Conservation (phyloP, 92 coral and sea anemone genomes). For the Porites rus region DNA sequence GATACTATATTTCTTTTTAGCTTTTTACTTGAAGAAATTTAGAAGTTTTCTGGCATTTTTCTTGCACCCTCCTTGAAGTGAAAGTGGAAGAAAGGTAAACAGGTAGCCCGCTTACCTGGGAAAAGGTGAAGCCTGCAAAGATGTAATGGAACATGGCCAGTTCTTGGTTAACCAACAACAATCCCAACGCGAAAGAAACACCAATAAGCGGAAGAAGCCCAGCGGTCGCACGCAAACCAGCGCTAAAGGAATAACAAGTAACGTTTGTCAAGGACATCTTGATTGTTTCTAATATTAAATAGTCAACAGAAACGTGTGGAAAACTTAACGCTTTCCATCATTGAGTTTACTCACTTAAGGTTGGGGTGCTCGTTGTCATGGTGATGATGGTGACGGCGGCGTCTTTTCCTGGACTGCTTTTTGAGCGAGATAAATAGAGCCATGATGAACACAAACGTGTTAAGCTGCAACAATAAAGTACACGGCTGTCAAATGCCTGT, state of each 20-base stretch:
- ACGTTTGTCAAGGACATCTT: neutral
- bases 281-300: neutral
- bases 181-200: constrained; percentile 86
- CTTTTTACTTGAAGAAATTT: neutral
- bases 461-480: constrained; percentile 69
- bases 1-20: too few relatives aligned
- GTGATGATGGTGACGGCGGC: constrained; percentile 82
- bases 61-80: too few relatives aligned
- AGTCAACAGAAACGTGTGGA: neutral
- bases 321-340: neutral
- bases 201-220: constrained; percentile 88
- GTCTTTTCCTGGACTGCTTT: constrained; percentile 76
- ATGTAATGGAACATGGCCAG: constrained; percentile 88
- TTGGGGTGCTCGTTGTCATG: constrained; percentile 66
- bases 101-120: constrained; percentile 68
- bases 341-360: constrained; percentile 50
- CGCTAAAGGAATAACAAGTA: constrained; percentile 46
- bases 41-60: too few relatives aligned
- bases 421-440: constrained; percentile 81
- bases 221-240: constrained; percentile 91
- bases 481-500: neutral
- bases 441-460: constrained; percentile 87
- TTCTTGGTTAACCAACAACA: constrained; percentile 86
- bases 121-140: constrained; percentile 89
- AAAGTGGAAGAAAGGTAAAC: neutral